Base-by-base conservation (phyloP, 2,888 invertebrate species). In the Smittia aterrima region DNA sequence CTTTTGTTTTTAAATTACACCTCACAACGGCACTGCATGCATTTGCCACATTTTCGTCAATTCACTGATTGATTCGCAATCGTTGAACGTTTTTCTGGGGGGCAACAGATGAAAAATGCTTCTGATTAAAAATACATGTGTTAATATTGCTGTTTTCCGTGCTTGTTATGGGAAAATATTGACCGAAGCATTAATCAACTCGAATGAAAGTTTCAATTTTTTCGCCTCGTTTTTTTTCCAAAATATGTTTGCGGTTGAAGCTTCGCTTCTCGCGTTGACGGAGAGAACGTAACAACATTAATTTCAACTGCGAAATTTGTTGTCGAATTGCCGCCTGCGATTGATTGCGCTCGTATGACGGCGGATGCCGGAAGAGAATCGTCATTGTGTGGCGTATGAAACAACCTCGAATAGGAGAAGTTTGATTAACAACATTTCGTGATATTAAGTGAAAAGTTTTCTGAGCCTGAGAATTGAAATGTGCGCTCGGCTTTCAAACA, bases 41-140 rank as follows among this genome's bases (percentile, higher is more conserved):
- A 47, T 6, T 13, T 47, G 47, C n/a, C 47, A 11, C 47, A 47
- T 47, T n/a, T 47, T 47, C 16, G n/a, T 58, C 7, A 58, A 22
- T 58, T n/a, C 58, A 22, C 9, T 22, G 22, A 58, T 58, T 22
- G 24, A 58, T 58, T 58, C 24, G 11, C 20, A 22, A 58, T 58
- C 58, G 24, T 13, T 58, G 24, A 58, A 64, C n/a, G 27, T 9
- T n/a, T n/a, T n/a, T 47, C 2, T 6, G 3, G 47, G 16, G 47
- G 47, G 47, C 47, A 47, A 47, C 47, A 47, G 47, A 47, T 47
- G 47, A 47, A 47, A 47, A 47, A 47, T 47, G 16, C 47, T 13
- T 47, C 47, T 47, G 47, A 47, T 47, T 47, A 47, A 47, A 47
- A 47, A 58, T 20, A 64, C 64, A 64, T 64, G 64, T 64, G 64